Percentiles rank a stretch among this genome's conserved stretches.
phyloP scores from a whole-genome alignment of 2,888 invertebrate genomes.

The Cataglyphis altisquamis region DNA sequence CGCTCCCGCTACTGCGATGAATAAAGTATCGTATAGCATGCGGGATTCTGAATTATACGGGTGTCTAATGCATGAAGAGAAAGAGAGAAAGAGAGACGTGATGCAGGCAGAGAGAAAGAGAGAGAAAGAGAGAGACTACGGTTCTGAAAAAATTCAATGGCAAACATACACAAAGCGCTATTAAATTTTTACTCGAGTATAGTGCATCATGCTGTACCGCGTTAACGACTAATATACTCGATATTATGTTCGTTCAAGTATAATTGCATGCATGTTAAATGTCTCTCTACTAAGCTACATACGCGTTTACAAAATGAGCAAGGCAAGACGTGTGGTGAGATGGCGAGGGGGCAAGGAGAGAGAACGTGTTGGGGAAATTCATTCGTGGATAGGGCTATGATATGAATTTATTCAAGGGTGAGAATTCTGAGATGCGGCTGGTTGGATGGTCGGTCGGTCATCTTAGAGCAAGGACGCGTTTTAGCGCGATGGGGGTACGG shows the following conservation, averaged over 20 bases:
- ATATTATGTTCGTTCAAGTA: conserved; percentile 53
- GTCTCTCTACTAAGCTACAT: conserved; percentile 61
- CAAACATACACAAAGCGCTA: conserved; percentile 63
- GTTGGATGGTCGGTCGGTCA: conserved; percentile 77
- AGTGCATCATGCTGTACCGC: conserved; percentile 73
- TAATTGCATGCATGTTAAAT: conserved; percentile 67
- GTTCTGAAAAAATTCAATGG: conserved; percentile 65
- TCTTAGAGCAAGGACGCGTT: conserved; percentile 74
- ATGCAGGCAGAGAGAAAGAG: conserved; percentile 71
- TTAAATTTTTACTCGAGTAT: conserved; percentile 68
- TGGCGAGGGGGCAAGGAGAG: conserved; percentile 34
- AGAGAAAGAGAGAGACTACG: conserved; percentile 22
- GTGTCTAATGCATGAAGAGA: conserved; percentile 70
- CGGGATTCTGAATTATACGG: conserved; percentile 74
- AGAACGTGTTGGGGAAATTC: conserved; percentile 22
- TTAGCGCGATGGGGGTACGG: conserved; percentile 73
- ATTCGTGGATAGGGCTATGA: conserved; percentile 12
- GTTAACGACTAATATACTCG: conserved; percentile 50
- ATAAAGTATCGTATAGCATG: conserved; percentile 66
- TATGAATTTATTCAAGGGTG: conserved; percentile 32
- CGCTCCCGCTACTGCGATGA: conserved; percentile 71
- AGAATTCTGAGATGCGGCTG: conserved; percentile 57
- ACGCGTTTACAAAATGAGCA: conserved; percentile 75
- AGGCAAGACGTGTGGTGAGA: conserved; percentile 77
- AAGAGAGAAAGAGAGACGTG: conserved; percentile 54